A percentile compares a stretch with the other conserved stretches of the same genome.
phyloP scores from a whole-genome alignment of 2,113 vertebrate species.

The Vombatus ursinus region DNA sequence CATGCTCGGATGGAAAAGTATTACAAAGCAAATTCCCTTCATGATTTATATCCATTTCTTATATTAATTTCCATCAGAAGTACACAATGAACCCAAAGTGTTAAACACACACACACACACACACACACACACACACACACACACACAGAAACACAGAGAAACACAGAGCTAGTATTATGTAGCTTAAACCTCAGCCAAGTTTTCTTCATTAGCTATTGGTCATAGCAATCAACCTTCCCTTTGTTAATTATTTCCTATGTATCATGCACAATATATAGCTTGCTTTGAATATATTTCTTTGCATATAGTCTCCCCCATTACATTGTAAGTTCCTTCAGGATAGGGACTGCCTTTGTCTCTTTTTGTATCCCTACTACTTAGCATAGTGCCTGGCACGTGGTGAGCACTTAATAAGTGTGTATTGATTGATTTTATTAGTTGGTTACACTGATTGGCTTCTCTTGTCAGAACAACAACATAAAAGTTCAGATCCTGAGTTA shows the following conservation, averaged over 20 bases:
- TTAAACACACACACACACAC: not conserved
- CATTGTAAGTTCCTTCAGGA: not conserved
- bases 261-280: not conserved
- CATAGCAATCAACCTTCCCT: not conserved
- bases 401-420: not conserved
- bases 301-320: not conserved
- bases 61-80: constrained; percentile 39
- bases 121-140: not conserved
- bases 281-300: not conserved
- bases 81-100: not conserved
- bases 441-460: not conserved
- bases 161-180: no score
- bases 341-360: not conserved
- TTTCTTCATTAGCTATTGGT: not conserved
- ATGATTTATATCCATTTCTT: constrained; percentile 24
- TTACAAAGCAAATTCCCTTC: constrained; percentile 32
- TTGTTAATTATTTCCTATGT: not conserved
- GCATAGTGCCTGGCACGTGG: not conserved
- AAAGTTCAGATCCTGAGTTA: not conserved
- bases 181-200: not conserved
- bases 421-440: not conserved
- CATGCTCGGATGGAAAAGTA: constrained; percentile 30
- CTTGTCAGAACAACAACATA: not conserved
- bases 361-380: not conserved
- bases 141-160: no score